phyloP scores from a whole-genome alignment of 1,140 invertebrate species.

The Cotesia vestalis region DNA sequence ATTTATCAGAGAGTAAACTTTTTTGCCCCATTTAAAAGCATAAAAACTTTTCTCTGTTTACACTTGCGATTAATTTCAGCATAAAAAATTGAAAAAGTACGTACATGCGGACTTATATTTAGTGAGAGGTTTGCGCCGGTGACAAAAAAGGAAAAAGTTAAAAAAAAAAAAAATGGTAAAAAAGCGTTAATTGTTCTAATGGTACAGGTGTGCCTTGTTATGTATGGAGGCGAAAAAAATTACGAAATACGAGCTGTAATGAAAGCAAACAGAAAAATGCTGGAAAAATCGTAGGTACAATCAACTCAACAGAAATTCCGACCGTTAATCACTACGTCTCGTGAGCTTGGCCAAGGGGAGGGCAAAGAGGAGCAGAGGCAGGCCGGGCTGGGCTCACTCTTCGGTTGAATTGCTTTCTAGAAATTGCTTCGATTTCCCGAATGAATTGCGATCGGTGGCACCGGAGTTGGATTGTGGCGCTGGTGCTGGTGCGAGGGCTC shows the following conservation, averaged over 20 bases:
- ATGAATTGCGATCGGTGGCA: constrained; percentile 33
- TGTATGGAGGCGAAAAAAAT: not conserved
- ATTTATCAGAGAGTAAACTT: too few relatives aligned
- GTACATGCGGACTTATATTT: too few relatives aligned
- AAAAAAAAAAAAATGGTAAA: not conserved
- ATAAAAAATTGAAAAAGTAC: too few relatives aligned
- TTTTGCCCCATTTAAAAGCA: too few relatives aligned
- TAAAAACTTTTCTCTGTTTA: too few relatives aligned
- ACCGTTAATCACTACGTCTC: constrained; percentile 24
- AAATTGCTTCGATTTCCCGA: constrained; percentile 41
- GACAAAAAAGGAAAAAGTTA: too few relatives aligned
- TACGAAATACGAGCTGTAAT: not conserved
- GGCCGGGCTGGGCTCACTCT: not conserved
- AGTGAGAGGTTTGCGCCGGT: too few relatives aligned
- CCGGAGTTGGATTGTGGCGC: not conserved
- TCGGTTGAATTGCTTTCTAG: constrained; percentile 36
- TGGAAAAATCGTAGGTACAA: not conserved
- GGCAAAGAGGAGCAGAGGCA: too few relatives aligned
- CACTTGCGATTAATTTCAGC: too few relatives aligned
- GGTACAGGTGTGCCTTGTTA: not conserved
- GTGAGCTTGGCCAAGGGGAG: not conserved
- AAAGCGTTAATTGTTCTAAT: constrained; percentile 1
- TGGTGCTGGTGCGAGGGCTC: too few relatives aligned
- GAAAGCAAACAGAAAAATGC: not conserved
- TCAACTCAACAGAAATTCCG: constrained; percentile 12